These are phyloP conservation scores for Muntiacus reevesi DNA, from an alignment of 2,113 vertebrate species.

Conservation along the genomic window DNA sequence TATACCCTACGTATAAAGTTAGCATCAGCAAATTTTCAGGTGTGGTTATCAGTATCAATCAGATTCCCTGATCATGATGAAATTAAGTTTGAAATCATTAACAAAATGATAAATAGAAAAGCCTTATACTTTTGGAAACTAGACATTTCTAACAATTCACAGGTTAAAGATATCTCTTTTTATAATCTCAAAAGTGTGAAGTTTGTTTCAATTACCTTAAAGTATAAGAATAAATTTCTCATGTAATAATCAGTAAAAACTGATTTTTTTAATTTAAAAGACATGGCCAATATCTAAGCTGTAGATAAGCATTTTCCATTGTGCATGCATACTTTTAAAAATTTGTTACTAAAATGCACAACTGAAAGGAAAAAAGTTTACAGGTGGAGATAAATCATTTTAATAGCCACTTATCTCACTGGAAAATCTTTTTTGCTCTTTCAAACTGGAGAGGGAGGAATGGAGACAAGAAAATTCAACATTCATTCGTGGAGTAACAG, in stretches of 20 bases:
- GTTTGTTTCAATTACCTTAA: neutral
- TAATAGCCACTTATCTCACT: neutral
- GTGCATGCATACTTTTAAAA: neutral
- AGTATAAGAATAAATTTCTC: neutral
- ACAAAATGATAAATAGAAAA: neutral
- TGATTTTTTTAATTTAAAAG: neutral
- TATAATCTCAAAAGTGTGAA: neutral
- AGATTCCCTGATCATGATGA: neutral
- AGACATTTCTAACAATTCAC: neutral
- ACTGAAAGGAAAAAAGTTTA: neutral
- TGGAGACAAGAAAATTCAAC: neutral
- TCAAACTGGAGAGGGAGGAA: neutral
- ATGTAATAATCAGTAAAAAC: neutral
- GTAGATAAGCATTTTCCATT: neutral
- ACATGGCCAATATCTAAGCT: neutral
- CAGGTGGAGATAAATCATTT: neutral
- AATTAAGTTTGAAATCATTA: conserved; percentile 21
- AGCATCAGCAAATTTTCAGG: neutral
- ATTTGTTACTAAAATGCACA: neutral
- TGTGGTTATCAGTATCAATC: neutral
- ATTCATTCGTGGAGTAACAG: neutral
- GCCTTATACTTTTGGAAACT: neutral
- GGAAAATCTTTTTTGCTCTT: neutral
- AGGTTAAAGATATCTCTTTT: neutral
- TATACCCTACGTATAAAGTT: neutral